Base-by-base conservation (phyloP, 2,113 vertebrate genomes). In the Fulica atra region DNA sequence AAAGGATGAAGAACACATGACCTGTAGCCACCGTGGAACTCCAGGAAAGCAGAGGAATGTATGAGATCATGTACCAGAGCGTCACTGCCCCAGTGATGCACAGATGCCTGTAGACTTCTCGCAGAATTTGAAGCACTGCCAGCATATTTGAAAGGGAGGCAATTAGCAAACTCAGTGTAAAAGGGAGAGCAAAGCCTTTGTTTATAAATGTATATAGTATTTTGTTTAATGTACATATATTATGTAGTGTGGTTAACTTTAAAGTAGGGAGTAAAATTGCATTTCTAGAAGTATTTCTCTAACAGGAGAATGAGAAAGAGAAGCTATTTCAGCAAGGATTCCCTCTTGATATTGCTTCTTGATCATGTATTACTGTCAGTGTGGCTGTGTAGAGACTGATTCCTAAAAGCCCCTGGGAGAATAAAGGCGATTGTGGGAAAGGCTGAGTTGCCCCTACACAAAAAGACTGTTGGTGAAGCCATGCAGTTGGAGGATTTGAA, bases 381-480 rank as follows among this genome's bases (percentile, higher is more conserved):
- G 21, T 61, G 66, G 40, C 29, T 66, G 14, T 46, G n/a, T 81
- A 54, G 35, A 26, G 18, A 14, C 33, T 18, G 68, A 61, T 74
- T 46, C 35, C 68, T 72, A 59, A 38, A 48, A 48, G 46, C 46
- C 66, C 13, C 10, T 74, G 24, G 11, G 31, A 71, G 21, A 79
- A 42, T 18, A 13, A 54, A 61, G 35, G 16, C 35, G n/a, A 7
- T 46, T 0, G 0, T 74, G 42, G 11, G 12, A 77, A 72, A 72
- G 13, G 26, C 31, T 50, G 64, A 54, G 4, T 17, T 65, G 7
- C 6, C 19, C 19, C 4, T 6, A 2, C 6, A 0, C 3, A 36
- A 60, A 64, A 31, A 60, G 23, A 31, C 63, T 80, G 11, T 25
- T 53, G 70, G 10, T 28, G 36, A 83, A 83, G 13, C 40, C 1